Evolutionary conservation across 2,888 invertebrate species (phyloP).

Genomic region (Punctoribates punctum): DNA sequence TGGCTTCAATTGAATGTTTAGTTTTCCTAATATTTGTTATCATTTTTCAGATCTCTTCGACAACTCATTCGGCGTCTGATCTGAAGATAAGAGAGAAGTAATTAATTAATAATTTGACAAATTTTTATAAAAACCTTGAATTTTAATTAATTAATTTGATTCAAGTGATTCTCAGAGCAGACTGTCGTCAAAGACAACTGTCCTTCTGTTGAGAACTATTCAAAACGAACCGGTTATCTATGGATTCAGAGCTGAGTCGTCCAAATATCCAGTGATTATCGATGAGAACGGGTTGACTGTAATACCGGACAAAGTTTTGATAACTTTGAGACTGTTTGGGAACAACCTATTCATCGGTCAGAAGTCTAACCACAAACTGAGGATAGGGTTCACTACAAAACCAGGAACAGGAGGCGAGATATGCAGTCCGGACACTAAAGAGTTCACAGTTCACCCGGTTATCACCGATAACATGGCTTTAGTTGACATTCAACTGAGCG

Average conservation of each 20-base stretch:
- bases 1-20: too few relatives aligned
- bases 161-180: too few relatives aligned
- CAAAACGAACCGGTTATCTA: neutral
- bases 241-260: conserved; percentile 4
- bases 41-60: too few relatives aligned
- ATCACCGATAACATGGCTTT: neutral
- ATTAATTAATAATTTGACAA: too few relatives aligned
- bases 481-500: neutral
- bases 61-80: too few relatives aligned
- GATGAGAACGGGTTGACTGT: conserved; percentile 6
- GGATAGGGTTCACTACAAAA: neutral
- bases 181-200: too few relatives aligned
- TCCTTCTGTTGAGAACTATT: neutral
- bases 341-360: neutral
- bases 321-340: conserved; percentile 11
- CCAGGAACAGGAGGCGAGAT: neutral
- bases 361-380: neutral
- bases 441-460: neutral
- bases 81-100: too few relatives aligned
- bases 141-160: too few relatives aligned
- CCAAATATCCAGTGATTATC: neutral
- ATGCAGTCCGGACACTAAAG: neutral
- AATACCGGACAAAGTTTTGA: neutral
- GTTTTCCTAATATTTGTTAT: too few relatives aligned
- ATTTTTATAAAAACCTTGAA: too few relatives aligned